Evolutionary conservation across 2,888 invertebrate species (phyloP), one percentile per base, ranked within the genome.

Genomic region (Hyalella azteca): DNA sequence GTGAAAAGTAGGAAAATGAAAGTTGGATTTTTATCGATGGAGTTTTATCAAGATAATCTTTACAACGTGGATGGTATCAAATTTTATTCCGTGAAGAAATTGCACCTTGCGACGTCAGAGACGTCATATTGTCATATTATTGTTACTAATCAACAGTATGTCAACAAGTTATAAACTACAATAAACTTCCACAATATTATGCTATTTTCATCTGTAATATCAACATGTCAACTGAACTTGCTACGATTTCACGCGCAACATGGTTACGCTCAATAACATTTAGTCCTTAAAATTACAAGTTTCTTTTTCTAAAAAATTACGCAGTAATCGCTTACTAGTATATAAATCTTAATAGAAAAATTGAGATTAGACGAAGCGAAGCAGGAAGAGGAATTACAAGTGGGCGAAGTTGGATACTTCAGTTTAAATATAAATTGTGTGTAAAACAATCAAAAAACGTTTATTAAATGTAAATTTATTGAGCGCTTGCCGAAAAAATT

Each of bases 11-110:
- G 54, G 54, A 54, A 22, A 54, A 54, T 54, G 19, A 54, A 54
- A 54, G 22, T 54, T 29, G 4, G 29, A 26, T 5, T 54, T 29
- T 11, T 54, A 26, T 54, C 29, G 54, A 26, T 54, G 54, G 26
- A 66, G 66, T 66, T 36, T 66, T 36, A 66, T 66, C 29, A 66
- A 66, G 66, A 66, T 66, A 32, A 36, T 66, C 66, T 66, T 66
- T 66, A 66, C 66, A 66, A 66, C 66, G 66, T 66, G 66, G 66
- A 66, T 66, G 29, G 66, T 66, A 66, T 66, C 66, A 66, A 66
- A 66, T 66, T 66, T 66, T 66, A 66, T 32, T 36, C n/a, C 36
- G n/a, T 7, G 66, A 36, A 66, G 29, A 29, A 39, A 36, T 66
- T 66, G 36, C 29, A n/a, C 36, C 66, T 66, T 66, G 32, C 54